phyloP scores from a whole-genome alignment of 2,888 invertebrate species.

The Malthinus flaveolus region DNA sequence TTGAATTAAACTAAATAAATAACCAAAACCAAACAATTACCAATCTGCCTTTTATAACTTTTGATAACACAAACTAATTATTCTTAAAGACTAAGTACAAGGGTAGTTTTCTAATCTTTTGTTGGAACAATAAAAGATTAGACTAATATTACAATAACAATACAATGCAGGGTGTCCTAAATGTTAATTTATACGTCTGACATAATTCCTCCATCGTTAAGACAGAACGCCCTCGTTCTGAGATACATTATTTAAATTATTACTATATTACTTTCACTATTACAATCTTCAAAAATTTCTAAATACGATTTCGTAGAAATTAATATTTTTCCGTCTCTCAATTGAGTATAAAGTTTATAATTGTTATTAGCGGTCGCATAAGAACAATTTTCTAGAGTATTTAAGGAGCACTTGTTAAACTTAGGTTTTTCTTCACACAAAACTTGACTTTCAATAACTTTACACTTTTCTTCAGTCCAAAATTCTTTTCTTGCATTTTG shows the following conservation, averaged over 20 bases:
- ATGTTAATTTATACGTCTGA: too few relatives aligned
- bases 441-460: neutral
- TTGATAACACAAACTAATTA: too few relatives aligned
- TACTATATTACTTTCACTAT: neutral
- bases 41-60: too few relatives aligned
- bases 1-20: too few relatives aligned
- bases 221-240: too few relatives aligned
- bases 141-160: too few relatives aligned
- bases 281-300: slow-evolving; percentile 3
- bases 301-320: neutral
- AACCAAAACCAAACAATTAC: too few relatives aligned
- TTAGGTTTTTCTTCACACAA: slow-evolving; percentile 3
- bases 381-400: neutral
- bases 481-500: slow-evolving; percentile 14
- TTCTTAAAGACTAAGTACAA: too few relatives aligned
- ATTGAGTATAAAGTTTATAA: slow-evolving; percentile 10
- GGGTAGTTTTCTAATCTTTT: too few relatives aligned
- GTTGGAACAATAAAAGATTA: too few relatives aligned
- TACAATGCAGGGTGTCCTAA: too few relatives aligned
- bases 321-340: slow-evolving; percentile 5
- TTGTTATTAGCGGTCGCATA: slow-evolving; percentile 10
- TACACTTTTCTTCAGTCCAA: slow-evolving; percentile 24
- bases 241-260: too few relatives aligned
- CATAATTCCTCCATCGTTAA: neutral
- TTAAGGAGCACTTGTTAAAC: neutral